These are phyloP conservation scores for Drosophila willistoni DNA, from an alignment of 1,140 invertebrate genomes.

Conservation along the genomic window DNA sequence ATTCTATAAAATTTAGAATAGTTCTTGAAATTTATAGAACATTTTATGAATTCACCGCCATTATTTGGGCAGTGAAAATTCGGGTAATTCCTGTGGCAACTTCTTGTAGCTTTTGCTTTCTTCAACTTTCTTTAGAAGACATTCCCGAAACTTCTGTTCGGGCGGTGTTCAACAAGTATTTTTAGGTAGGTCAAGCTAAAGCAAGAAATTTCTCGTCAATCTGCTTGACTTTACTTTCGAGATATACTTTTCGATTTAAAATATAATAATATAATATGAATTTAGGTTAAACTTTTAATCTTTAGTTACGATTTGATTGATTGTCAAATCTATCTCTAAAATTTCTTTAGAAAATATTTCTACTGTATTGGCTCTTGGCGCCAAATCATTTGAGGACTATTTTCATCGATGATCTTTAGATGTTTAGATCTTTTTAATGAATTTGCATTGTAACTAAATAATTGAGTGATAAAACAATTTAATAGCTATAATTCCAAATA, in stretches of 20 bases:
- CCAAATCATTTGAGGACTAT: background rate
- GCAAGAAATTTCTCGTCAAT: background rate
- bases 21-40: too few species aligned
- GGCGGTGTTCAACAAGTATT: background rate
- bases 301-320: too few species aligned
- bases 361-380: background rate
- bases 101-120: background rate
- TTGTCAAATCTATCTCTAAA: too few species aligned
- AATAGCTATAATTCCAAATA: background rate
- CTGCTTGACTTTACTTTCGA: background rate
- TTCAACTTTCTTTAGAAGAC: background rate
- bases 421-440: background rate
- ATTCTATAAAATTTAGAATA: background rate
- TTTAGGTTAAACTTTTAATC: too few species aligned
- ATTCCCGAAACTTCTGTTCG: background rate
- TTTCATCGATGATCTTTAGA: background rate
- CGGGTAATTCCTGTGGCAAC: background rate
- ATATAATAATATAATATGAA: too few species aligned
- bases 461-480: background rate
- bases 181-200: slow-evolving; percentile 1
- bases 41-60: too few species aligned
- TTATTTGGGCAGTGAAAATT: too few species aligned
- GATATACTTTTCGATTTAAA: too few species aligned
- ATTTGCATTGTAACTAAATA: background rate
- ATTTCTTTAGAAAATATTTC: too few species aligned